Evolutionary conservation across 1,140 invertebrate species (phyloP), one percentile per base, ranked within the genome.

Genomic region (Nasonia vitripennis): DNA sequence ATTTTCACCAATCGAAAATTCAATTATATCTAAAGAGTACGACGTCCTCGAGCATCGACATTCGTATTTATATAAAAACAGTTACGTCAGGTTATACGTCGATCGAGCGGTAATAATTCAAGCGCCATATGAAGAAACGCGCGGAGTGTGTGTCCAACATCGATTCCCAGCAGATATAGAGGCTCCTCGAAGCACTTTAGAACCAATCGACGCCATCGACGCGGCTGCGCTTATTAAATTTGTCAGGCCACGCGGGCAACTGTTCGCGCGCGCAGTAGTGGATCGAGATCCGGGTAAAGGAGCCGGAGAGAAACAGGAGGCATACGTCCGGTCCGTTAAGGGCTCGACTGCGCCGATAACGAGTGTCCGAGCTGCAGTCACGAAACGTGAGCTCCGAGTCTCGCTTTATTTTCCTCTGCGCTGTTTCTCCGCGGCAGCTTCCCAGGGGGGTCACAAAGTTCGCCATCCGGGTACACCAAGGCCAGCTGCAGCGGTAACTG

Each of bases 371-470:
- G 86, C 84, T 68, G 48, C 74, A 84, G 75, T 79, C 73, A 83
- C 86, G 86, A 81, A 80, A 84, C 86, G 37, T 31, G 83, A 81
- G 84, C 70, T 67, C 62, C 79, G 41, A 41, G 37, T 81, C 77
- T 79, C 23, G 23, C 41, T 62, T 73, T 78, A 67, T 62, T 51
- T 86, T 51, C 73, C 84, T 74, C 73, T 9, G 2, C 23, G 12
- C 34, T 14, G 7, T 81, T 78, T 83, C 31, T 55, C 67, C 7
- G 27, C 74, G 9, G 20, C 37, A 55, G 51, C 81, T 87, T 89
- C 89, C 86, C 88, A 87, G 77, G 86, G 86, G 88, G 86, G 86
- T 87, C 88, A 83, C 88, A 88, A 88, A 88, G 86, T 88, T 88
- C 85, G 87, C 75, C 73, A 84, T 78, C 84, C 77, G 85, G 82